Conservation (phyloP, 2,797 vertebrate species). For the Hemitrygon akajei region DNA sequence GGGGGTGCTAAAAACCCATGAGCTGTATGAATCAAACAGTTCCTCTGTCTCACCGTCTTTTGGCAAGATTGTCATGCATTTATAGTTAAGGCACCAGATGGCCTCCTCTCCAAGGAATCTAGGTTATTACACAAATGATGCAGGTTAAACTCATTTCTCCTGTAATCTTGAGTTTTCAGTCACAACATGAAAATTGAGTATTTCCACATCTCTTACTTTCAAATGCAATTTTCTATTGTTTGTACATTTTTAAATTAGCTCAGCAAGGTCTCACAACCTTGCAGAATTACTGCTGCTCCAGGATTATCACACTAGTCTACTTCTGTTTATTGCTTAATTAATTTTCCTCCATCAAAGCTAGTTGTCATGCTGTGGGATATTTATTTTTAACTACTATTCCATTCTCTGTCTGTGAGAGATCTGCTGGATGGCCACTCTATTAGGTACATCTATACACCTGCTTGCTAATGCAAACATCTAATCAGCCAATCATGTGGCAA, state of each 20-base stretch:
- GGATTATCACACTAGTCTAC: not conserved
- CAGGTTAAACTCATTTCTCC: constrained; percentile 17
- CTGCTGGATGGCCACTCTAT: no score
- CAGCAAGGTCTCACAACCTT: not conserved
- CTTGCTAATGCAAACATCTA: no score
- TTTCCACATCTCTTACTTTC: not conserved
- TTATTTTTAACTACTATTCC: not conserved
- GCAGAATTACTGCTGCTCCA: not conserved
- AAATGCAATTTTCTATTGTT: not conserved
- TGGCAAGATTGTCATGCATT: not conserved
- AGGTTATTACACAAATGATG: constrained; percentile 23
- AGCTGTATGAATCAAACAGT: not conserved
- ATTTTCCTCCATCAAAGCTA: not conserved
- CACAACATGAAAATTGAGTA: not conserved
- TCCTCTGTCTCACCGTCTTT: not conserved
- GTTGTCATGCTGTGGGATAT: not conserved
- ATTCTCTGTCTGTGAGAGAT: not conserved
- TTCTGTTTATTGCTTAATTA: not conserved
- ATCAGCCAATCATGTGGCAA: no score
- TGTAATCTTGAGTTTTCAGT: not conserved
- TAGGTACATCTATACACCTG: no score
- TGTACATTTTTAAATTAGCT: not conserved
- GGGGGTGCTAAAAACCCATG: constrained; percentile 23
- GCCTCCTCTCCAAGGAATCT: not conserved
- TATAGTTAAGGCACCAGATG: constrained; percentile 6